Percentiles rank a stretch among this genome's conserved stretches.
Evolutionary conservation across 2,113 vertebrate species (phyloP).

Genomic region (Anolis carolinensis): DNA sequence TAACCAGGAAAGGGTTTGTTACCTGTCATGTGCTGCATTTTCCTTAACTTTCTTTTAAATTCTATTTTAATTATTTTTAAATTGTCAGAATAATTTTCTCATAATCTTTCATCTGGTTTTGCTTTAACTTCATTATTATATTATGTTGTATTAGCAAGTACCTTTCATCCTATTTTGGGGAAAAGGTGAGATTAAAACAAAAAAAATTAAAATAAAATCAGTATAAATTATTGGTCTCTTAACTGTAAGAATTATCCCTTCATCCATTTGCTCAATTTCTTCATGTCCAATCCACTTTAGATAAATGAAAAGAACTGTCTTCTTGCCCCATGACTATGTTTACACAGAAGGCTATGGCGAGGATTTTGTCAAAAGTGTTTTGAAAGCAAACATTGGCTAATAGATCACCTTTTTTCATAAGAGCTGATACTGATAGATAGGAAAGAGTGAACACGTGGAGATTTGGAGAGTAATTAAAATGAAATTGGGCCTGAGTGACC

Average conservation of each 20-base stretch:
- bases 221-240: neutral
- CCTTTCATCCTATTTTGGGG: too few relatives aligned
- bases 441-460: neutral
- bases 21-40: too few relatives aligned
- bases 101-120: too few relatives aligned
- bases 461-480: conserved; percentile 11
- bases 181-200: too few relatives aligned
- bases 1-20: too few relatives aligned
- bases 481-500: neutral
- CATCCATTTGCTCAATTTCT: neutral
- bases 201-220: neutral
- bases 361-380: neutral
- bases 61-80: too few relatives aligned
- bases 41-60: too few relatives aligned
- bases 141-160: too few relatives aligned
- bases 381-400: neutral
- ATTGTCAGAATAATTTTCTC: too few relatives aligned
- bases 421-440: neutral
- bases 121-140: too few relatives aligned
- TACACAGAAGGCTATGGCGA: neutral
- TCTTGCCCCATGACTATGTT: neutral
- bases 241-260: neutral
- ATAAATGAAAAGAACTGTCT: neutral
- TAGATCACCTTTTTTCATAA: neutral
- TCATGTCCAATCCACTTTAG: neutral